These are phyloP conservation scores for Falco naumanni DNA, from an alignment of 2,797 vertebrate species.

Conservation along the genomic window DNA sequence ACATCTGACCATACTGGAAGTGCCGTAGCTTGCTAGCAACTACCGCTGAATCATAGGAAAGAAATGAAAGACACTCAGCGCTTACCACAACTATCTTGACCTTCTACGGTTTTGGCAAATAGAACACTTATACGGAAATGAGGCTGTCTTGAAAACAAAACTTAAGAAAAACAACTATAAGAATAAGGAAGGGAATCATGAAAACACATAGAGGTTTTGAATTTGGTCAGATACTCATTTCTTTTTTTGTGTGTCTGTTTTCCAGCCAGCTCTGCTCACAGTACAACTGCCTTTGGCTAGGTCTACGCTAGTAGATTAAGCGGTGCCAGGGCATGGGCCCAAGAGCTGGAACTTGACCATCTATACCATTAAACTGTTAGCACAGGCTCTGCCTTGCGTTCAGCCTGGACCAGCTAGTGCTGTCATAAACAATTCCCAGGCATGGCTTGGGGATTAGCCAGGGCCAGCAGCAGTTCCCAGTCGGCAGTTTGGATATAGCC, in stretches of 20 bases:
- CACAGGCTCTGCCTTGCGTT: neutral
- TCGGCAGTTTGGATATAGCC: constrained; percentile 19
- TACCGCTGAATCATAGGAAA: neutral
- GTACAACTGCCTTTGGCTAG: constrained; percentile 33
- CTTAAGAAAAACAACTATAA: accelerated
- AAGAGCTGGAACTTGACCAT: constrained; percentile 64
- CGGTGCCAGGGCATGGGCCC: constrained; percentile 33
- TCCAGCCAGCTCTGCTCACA: constrained; percentile 37
- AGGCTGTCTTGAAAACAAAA: neutral
- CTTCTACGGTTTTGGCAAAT: neutral
- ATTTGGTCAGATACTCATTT: constrained; percentile 4
- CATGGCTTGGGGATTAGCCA: constrained; percentile 42
- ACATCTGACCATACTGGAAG: neutral
- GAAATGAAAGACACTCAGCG: accelerated
- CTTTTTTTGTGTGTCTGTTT: neutral
- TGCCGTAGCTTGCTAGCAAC: neutral
- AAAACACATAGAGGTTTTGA: neutral
- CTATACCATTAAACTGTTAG: constrained; percentile 70
- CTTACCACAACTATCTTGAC: neutral
- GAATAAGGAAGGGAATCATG: neutral
- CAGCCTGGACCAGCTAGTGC: neutral
- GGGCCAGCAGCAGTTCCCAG: constrained; percentile 34
- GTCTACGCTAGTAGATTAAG: neutral
- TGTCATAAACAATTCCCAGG: constrained; percentile 53
- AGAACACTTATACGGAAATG: neutral